Evolutionary conservation across 2,888 invertebrate genomes (phyloP).

Genomic region (Cosmorhoe ocellata): DNA sequence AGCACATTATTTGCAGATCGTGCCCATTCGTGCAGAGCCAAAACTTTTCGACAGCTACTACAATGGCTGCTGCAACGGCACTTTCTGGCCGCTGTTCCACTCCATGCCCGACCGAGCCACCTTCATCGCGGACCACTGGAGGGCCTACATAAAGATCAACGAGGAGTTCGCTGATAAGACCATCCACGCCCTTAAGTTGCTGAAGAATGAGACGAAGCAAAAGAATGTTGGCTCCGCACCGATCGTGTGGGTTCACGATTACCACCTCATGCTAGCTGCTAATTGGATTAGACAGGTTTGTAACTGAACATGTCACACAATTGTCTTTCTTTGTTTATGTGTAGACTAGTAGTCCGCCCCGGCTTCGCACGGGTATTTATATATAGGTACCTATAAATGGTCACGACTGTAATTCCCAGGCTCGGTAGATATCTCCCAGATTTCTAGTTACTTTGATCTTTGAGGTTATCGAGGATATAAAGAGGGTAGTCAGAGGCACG

Average conservation of each 20-base stretch:
- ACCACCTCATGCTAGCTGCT: constrained; percentile 95
- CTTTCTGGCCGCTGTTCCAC: constrained; percentile 96
- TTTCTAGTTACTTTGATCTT: too few relatives aligned
- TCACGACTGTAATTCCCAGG: too few relatives aligned
- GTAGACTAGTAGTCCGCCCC: too few relatives aligned
- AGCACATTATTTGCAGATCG: constrained; percentile 81
- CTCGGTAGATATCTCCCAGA: too few relatives aligned
- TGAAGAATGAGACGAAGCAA: constrained; percentile 75
- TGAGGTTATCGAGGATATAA: too few relatives aligned
- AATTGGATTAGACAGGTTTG: constrained; percentile 92
- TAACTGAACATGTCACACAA: constrained; percentile 1
- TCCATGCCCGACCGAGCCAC: constrained; percentile 95
- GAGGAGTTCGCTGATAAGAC: constrained; percentile 92
- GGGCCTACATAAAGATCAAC: constrained; percentile 90
- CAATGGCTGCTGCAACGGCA: constrained; percentile 96
- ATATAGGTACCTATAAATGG: too few relatives aligned
- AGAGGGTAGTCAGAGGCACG: too few relatives aligned
- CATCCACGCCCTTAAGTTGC: constrained; percentile 83
- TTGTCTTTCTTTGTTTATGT: too few relatives aligned
- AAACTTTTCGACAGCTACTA: constrained; percentile 92
- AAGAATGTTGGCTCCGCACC: constrained; percentile 80
- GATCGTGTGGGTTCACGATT: constrained; percentile 97
- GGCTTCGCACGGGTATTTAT: too few relatives aligned
- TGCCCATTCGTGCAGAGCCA: constrained; percentile 90
- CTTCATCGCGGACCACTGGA: constrained; percentile 92